Percentiles rank a stretch among this genome's conserved stretches.
Evolutionary conservation across 92 coral and sea anemone species (phyloP).

Genomic region (Zoanthus sansibaricus): DNA sequence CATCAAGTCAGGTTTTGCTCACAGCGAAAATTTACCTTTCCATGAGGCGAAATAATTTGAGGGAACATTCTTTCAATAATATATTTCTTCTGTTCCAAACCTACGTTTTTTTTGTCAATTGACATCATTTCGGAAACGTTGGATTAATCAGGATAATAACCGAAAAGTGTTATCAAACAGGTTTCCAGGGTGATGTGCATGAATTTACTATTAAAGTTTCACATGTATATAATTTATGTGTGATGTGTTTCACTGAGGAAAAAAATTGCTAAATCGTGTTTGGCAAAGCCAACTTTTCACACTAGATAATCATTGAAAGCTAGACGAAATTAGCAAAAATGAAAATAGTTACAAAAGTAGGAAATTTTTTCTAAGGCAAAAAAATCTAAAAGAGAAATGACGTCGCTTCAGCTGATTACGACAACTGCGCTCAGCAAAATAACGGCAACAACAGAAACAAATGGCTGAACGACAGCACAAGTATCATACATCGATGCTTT

Average conservation of each 20-base stretch:
- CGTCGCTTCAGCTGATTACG: background rate
- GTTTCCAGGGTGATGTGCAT: no score
- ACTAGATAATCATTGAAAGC: no score
- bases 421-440: background rate
- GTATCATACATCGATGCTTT: background rate
- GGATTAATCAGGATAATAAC: no score
- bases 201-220: no score
- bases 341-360: no score
- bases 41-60: background rate
- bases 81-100: background rate
- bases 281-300: no score
- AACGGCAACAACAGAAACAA: background rate
- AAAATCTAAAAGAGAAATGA: background rate
- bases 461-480: background rate
- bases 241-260: no score
- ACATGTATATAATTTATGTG: no score
- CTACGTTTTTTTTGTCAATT: background rate
- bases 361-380: background rate
- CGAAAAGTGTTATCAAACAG: no score
- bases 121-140: no score
- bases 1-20: constrained; percentile 1
- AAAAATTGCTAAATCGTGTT: no score
- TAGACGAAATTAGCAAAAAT: no score
- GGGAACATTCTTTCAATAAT: background rate
- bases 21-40: background rate